phyloP scores from a whole-genome alignment of 2,797 vertebrate species.

The Borostomias antarcticus region DNA sequence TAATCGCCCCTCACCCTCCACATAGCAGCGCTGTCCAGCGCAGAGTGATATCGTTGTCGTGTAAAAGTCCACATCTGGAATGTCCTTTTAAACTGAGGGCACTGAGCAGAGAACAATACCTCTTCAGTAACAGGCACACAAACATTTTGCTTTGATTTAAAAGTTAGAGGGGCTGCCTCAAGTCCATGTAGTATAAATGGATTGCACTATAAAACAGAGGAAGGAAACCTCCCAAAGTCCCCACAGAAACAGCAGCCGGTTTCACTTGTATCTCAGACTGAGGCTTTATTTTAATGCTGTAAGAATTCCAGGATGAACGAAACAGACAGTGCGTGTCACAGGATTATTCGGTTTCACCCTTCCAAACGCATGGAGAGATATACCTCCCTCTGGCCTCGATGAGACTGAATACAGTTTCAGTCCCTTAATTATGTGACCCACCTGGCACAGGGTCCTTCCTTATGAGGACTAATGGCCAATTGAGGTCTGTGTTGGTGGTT shows the following conservation, averaged over 20 bases:
- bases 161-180: background rate
- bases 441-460: slow-evolving; percentile 56
- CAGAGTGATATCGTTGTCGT: background rate
- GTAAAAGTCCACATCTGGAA: background rate
- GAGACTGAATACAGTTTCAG: slow-evolving; percentile 61
- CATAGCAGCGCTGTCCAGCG: background rate
- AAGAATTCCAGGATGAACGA: slow-evolving; percentile 54
- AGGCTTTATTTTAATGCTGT: slow-evolving; percentile 60
- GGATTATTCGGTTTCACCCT: slow-evolving; percentile 49
- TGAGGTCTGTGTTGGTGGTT: slow-evolving; percentile 55
- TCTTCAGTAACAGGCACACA: background rate
- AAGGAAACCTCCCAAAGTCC: slow-evolving; percentile 60
- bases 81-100: no score
- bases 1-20: slow-evolving; percentile 2
- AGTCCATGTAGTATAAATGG: slow-evolving; percentile 5
- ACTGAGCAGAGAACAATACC: background rate
- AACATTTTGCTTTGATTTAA: slow-evolving; percentile 18
- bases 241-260: slow-evolving; percentile 44
- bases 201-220: slow-evolving; percentile 41
- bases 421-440: slow-evolving; percentile 67
- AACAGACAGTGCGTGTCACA: slow-evolving; percentile 48
- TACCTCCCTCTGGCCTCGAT: slow-evolving; percentile 42
- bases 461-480: slow-evolving; percentile 70
- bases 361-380: slow-evolving; percentile 34
- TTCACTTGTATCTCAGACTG: slow-evolving; percentile 50